A percentile compares a stretch with the other conserved stretches of the same genome.
These are phyloP conservation scores for Elachura formosa DNA, from an alignment of 2,113 vertebrate species.

Conservation along the genomic window DNA sequence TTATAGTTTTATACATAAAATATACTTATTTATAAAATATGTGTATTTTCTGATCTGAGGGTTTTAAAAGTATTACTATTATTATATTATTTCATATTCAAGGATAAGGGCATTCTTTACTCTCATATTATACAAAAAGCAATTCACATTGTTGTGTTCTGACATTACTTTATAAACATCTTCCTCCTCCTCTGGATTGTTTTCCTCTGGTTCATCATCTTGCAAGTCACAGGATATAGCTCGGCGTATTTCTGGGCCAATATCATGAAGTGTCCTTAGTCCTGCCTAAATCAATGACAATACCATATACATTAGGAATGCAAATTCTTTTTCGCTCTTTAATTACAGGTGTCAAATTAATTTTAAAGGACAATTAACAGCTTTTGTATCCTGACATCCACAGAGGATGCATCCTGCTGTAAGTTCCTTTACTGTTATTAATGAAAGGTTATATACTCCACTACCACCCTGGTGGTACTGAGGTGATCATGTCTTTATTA, in stretches of 20 bases:
- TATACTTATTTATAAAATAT: neutral
- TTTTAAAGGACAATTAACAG: neutral
- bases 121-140: neutral
- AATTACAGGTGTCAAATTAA: neutral
- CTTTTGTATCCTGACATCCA: neutral
- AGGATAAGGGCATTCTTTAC: neutral
- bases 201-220: slow-evolving; percentile 96
- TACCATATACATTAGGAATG: slow-evolving; percentile 73
- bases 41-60: neutral
- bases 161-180: slow-evolving; percentile 97
- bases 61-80: neutral
- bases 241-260: slow-evolving; percentile 98
- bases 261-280: slow-evolving; percentile 98
- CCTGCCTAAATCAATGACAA: slow-evolving; percentile 95
- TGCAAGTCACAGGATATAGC: slow-evolving; percentile 99
- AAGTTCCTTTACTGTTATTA: neutral
- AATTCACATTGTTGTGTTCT: slow-evolving; percentile 28
- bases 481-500: neutral
- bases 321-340: neutral
- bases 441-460: neutral
- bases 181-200: slow-evolving; percentile 93
- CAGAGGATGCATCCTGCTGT: neutral
- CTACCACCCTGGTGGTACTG: neutral
- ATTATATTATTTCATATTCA: neutral
- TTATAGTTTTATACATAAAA: neutral